Evolutionary conservation across 2,797 vertebrate genomes (phyloP), one percentile per base, ranked within the genome.

Genomic region (Lagocephalus sceleratus): DNA sequence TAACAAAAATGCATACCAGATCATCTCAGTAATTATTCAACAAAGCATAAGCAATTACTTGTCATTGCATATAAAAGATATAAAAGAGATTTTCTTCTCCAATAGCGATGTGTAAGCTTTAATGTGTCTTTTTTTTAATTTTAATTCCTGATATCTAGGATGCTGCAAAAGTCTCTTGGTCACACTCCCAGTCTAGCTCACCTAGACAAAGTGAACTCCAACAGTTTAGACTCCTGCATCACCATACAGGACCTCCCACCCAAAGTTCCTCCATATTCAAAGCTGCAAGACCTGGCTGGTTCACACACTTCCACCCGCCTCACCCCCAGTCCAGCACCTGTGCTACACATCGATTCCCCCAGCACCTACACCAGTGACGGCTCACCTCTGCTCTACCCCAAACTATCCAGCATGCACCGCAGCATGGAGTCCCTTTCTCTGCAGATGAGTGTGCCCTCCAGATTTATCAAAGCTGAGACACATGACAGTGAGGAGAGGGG

Each of bases 361-460:
- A 92, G 93, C 83, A 94, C 93, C 70, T 98, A 97, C 82, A 92
- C 92, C 47, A 85, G 80, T 5, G 95, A 97, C 72, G 91, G 73
- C 10, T 92, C 92, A 0, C 91, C 93, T 1, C 88, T 94, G 77
- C 94, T 98, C 63, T 97, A 98, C 82, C 86, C 95, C 22, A 97
- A 98, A 76, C 91, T 98, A 74, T 94, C 95, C 0, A 82, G 92
- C 49, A 90, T 96, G 82, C 96, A 99, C 85, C 93, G 94, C 79
- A 99, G 97, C 86, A 91, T 99, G 94, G 97, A 98, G 87, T 97
- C 94, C 6, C 91, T 98, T 60, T 95, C 96, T 44, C 93, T 97
- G 60, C 94, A 96, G 49, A 94, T 99, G 92, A 98, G 95, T 51
- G 87, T 98, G 57, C 92, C 95, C 3, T 79, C 84, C 53, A 76